A percentile compares a stretch with the other conserved stretches of the same genome.
Conservation (phyloP, 2,797 vertebrate genomes). For the Threskiornis aethiopicus region DNA sequence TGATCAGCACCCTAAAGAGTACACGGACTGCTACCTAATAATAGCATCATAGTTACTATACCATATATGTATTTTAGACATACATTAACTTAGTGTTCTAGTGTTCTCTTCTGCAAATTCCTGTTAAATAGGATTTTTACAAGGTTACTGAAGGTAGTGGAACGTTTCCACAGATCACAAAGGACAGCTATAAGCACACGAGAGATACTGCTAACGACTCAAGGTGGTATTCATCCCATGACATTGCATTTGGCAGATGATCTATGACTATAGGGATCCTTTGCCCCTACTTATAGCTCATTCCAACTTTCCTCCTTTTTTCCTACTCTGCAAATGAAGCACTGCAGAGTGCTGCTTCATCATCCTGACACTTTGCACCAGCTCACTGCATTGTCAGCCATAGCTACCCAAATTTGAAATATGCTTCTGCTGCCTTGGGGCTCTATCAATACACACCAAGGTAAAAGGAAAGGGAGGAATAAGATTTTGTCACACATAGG, state of each 20-base stretch:
- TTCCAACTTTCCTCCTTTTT: slow-evolving; percentile 5
- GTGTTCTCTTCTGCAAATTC: neutral
- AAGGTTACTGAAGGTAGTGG: neutral
- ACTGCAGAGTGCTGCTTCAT: slow-evolving; percentile 19
- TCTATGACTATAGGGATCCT: slow-evolving; percentile 19
- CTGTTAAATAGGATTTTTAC: neutral
- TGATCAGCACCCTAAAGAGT: neutral
- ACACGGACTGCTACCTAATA: neutral
- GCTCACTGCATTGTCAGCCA: neutral
- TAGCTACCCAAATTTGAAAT: slow-evolving; percentile 23
- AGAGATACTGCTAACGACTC: neutral
- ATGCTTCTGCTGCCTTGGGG: neutral
- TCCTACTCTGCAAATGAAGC: slow-evolving; percentile 28
- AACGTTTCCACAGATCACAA: neutral
- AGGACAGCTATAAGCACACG: neutral
- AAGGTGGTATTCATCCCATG: neutral
- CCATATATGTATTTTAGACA: neutral
- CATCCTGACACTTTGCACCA: slow-evolving; percentile 38
- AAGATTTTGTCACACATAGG: neutral
- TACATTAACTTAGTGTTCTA: neutral
- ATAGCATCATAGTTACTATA: neutral
- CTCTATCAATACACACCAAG: neutral
- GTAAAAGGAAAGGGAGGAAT: neutral
- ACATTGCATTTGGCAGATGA: neutral
- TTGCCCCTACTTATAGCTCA: slow-evolving; percentile 18